Conservation (phyloP, 92 coral and sea anemone genomes). For the Zoanthus solanderi region DNA sequence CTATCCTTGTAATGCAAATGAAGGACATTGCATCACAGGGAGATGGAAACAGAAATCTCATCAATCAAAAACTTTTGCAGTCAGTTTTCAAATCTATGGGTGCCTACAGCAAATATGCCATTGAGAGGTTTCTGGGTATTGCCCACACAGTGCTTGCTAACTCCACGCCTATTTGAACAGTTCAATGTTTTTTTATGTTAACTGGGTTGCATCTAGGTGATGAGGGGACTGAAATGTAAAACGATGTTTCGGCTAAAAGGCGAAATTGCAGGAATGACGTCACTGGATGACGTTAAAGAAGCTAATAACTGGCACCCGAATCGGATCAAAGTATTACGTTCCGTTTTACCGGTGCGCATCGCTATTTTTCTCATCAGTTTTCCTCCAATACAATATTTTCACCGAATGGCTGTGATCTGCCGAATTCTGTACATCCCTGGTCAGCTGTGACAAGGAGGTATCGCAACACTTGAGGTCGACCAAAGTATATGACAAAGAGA, state of each 20-base stretch:
- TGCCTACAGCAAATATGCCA: conserved; percentile 74
- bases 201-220: conserved; percentile 33
- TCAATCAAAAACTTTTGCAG: conserved; percentile 74
- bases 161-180: conserved; percentile 62
- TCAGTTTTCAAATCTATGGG: conserved; percentile 77
- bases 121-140: conserved; percentile 76
- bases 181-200: conserved; percentile 66
- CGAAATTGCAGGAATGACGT: too few species aligned
- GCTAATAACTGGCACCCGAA: too few species aligned
- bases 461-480: too few species aligned
- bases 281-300: too few species aligned
- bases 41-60: conserved; percentile 77
- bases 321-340: too few species aligned
- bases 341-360: too few species aligned
- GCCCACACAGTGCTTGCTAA: conserved; percentile 65
- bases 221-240: too few species aligned
- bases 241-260: too few species aligned
- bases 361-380: not conserved
- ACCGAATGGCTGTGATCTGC: not conserved
- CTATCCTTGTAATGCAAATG: conserved; percentile 76
- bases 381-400: not conserved
- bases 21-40: conserved; percentile 87
- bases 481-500: too few species aligned
- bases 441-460: too few species aligned
- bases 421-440: too few species aligned